A percentile compares a stretch with the other conserved stretches of the same genome.
phyloP scores from a whole-genome alignment of 2,113 vertebrate genomes.

The Ophthalmotilapia sp. region DNA sequence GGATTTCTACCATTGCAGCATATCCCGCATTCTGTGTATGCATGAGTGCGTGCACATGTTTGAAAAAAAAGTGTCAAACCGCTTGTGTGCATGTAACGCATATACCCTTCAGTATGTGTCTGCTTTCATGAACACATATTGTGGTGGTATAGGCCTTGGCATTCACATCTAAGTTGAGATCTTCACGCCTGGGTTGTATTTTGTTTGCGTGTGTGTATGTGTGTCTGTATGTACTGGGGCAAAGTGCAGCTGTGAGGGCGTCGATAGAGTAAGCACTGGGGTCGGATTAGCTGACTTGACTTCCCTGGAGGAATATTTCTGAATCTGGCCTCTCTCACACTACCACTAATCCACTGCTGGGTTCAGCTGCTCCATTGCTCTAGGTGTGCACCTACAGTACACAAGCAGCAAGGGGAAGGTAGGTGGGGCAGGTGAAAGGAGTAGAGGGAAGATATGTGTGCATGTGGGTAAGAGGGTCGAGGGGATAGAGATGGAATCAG shows the following conservation, averaged over 20 bases:
- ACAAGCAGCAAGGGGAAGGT: not conserved
- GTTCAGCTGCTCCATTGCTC: slow-evolving; percentile 31
- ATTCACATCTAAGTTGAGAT: slow-evolving; percentile 28
- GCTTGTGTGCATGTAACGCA: not conserved
- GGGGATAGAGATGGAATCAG: not conserved
- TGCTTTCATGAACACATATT: not conserved
- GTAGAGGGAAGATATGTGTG: not conserved
- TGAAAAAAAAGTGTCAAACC: not conserved
- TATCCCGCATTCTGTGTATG: not conserved
- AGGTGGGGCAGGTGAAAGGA: not conserved
- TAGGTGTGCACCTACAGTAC: slow-evolving; percentile 6
- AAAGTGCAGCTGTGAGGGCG: slow-evolving; percentile 48
- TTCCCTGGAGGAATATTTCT: slow-evolving; percentile 41
- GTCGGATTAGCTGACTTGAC: slow-evolving; percentile 50
- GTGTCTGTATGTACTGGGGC: slow-evolving; percentile 18
- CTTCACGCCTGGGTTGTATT: slow-evolving; percentile 14
- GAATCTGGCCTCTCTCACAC: slow-evolving; percentile 34
- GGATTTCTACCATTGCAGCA: not conserved
- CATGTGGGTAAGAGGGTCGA: not conserved
- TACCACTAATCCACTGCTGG: slow-evolving; percentile 41
- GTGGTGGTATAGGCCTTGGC: not conserved
- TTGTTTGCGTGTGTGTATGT: slow-evolving; percentile 9
- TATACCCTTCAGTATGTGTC: not conserved
- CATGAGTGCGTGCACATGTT: not conserved
- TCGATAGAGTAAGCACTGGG: slow-evolving; percentile 51